Evolutionary conservation across 1,140 invertebrate species (phyloP), one percentile per base, ranked within the genome.

Genomic region (Hyles vespertilio): DNA sequence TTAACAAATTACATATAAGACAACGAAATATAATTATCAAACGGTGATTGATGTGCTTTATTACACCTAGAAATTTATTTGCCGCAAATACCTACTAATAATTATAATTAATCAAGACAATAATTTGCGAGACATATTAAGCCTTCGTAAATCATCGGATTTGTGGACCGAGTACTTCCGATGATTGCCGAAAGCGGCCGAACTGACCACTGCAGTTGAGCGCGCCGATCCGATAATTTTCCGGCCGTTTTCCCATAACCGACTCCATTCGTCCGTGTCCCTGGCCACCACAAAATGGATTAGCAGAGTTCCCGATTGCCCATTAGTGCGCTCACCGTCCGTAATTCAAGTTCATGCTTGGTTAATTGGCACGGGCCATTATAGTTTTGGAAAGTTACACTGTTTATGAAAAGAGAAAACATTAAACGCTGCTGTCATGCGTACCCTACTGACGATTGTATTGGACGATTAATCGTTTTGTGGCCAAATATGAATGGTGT

Each of bases 291-390:
- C 64, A 66, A 65, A 66, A 60, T 55, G 49, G 58, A 69, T 69
- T 69, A 66, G 60, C 60, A 43, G 43, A 43, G 56, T 54, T 58
- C 49, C 53, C 59, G 56, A 67, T 70, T 66, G 64, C 49, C 45
- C 46, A 64, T 70, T 61, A 58, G 44, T 43, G 56, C 45, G 6
- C 50, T 47, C 2, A 43, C 40, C 40, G 48, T 51, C 33, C 50
- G 22, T 52, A 59, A 53, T 56, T 56, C 52, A 47, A 59, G 32
- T 59, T 56, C 50, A 49, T 12, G 50, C 32, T 64, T 64, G 34
- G 44, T 50, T 56, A 56, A 59, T 58, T 53, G 51, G 32, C 32
- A 48, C 22, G 32, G 32, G 45, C 32, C 12, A 51, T 56, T 34
- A 34, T 61, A 8, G 33, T 5, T 51, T 51, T 56, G 40, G 34